Conservation (phyloP, 2,113 vertebrate genomes). For the Amazona guildingii region DNA sequence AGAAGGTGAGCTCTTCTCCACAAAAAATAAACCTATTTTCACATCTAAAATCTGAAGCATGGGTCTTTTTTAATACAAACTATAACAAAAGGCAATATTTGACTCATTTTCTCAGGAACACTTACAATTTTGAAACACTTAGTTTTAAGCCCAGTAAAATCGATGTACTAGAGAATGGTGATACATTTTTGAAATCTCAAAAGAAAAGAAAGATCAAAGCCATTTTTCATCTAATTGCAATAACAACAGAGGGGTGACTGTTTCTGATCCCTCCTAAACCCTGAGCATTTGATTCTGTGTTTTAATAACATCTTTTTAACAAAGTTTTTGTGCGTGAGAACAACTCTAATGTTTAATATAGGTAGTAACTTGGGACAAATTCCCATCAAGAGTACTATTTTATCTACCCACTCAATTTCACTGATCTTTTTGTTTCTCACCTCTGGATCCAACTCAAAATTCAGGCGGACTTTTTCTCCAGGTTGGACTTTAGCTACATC, state of each 20-base stretch:
- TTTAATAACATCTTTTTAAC: neutral
- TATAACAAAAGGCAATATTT: neutral
- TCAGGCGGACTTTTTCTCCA: slow-evolving; percentile 19
- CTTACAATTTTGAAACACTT: neutral
- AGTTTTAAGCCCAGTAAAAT: neutral
- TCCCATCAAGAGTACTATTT: neutral
- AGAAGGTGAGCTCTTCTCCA: neutral
- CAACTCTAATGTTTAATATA: neutral
- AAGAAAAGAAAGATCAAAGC: neutral
- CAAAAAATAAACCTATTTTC: neutral
- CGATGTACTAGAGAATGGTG: neutral
- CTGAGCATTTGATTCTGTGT: neutral
- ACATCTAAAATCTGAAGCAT: neutral
- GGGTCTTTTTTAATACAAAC: neutral
- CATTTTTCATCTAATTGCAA: neutral
- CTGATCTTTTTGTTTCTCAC: neutral
- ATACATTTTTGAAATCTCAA: neutral
- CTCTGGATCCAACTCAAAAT: slow-evolving; percentile 53
- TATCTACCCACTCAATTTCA: neutral
- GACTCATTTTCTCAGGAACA: neutral
- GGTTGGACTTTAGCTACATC: slow-evolving; percentile 56
- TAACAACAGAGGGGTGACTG: neutral
- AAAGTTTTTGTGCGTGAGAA: neutral
- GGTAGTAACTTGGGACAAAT: neutral
- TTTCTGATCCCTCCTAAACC: neutral